These are phyloP conservation scores for Galeruca laticollis DNA, from an alignment of 2,888 invertebrate genomes.

Conservation along the genomic window DNA sequence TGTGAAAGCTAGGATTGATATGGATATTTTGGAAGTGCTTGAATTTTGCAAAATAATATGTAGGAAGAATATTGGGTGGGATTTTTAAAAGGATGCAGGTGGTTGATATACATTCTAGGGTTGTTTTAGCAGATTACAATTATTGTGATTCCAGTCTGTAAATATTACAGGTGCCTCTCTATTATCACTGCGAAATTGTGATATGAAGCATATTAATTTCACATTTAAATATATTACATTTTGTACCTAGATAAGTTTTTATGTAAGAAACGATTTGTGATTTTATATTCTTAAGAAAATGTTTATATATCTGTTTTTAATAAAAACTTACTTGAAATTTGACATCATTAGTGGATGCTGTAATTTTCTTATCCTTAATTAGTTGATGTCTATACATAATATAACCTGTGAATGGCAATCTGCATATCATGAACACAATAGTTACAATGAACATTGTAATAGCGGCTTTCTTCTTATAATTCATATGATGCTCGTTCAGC, in stretches of 20 bases:
- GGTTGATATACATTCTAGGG: too few relatives aligned
- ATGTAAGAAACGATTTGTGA: neutral
- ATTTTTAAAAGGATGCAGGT: too few relatives aligned
- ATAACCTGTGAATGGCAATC: constrained; percentile 80
- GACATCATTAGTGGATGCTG: constrained; percentile 41
- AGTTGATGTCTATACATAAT: constrained; percentile 74
- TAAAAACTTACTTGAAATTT: constrained; percentile 49
- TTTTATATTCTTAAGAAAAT: neutral
- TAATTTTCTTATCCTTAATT: constrained; percentile 60
- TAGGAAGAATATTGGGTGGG: too few relatives aligned
- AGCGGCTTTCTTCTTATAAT: constrained; percentile 77
- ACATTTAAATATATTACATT: neutral
- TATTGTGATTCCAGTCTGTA: neutral
- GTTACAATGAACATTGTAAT: constrained; percentile 79
- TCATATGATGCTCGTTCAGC: constrained; percentile 73
- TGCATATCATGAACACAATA: constrained; percentile 75
- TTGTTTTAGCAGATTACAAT: too few relatives aligned
- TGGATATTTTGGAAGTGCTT: too few relatives aligned
- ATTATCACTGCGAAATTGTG: too few relatives aligned
- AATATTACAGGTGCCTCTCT: neutral
- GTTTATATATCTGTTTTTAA: constrained; percentile 8
- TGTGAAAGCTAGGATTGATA: too few relatives aligned
- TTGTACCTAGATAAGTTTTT: neutral
- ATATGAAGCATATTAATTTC: neutral
- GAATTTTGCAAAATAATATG: too few relatives aligned